Evolutionary conservation across 2,113 vertebrate species (phyloP), one percentile per base, ranked within the genome.

Genomic region (Lepus americanus): DNA sequence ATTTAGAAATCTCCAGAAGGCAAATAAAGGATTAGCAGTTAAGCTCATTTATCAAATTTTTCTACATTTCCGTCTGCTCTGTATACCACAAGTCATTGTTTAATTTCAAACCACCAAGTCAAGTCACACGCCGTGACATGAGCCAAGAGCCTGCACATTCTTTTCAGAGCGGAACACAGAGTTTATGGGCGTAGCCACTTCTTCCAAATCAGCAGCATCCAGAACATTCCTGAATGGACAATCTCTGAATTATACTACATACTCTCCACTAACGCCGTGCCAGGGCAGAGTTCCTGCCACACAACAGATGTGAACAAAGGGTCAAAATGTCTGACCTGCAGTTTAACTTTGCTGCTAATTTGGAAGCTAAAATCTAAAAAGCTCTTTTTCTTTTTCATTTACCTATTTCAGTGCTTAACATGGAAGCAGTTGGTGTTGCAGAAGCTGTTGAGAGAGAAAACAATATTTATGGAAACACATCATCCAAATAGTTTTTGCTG

Each of bases 401-500:
- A 97, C 92, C 88, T 92, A 85, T 0, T 91, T 73, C 1, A 0
- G 78, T 89, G 70, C 55, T 96, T 67, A 90, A 53, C 80, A 36
- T 4, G 13, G 95, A 77, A 5, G 95, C 95, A 59, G 77, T 13
- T 31, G 33, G 64, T 86, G 74, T 74, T 33, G 73, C 72, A 89
- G 87, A 82, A 90, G 73, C 94, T 97, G 73, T 87, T 73, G 17
- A 67, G 55, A 27, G 22, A 22, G 22, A 94, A 94, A 6, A 86
- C 0, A 92, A 29, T 44, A 87, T 89, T 85, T 80, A 61, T 19
- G 51, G 69, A 92, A 95, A 94, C 31, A 27, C 29, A 64, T 94
- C 84, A 95, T 25, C 77, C 87, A 39, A 55, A 84, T 39, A 67
- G 36, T 33, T 89, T 92, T 76, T 87, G 11, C 17, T 78, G 19